These are phyloP conservation scores for Hyla sarda DNA, from an alignment of 2,113 vertebrate genomes.

Conservation along the genomic window DNA sequence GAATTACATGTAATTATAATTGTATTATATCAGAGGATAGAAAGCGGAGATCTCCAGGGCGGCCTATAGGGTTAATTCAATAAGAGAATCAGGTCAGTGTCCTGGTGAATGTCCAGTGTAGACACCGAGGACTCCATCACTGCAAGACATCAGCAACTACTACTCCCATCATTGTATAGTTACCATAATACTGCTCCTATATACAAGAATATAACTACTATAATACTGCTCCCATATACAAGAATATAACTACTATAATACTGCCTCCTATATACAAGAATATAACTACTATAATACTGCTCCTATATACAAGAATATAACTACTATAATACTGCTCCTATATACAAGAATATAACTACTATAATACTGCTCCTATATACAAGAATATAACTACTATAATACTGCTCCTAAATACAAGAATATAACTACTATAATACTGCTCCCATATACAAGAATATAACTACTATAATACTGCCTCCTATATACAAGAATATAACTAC, in stretches of 20 bases:
- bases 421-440: too few species aligned
- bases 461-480: slow-evolving; percentile 4
- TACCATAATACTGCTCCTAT: too few species aligned
- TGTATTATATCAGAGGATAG: neutral
- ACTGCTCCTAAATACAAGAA: too few species aligned
- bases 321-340: too few species aligned
- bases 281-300: slow-evolving; percentile 12
- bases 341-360: too few species aligned
- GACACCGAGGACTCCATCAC: neutral
- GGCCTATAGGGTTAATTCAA: neutral
- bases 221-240: neutral
- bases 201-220: slow-evolving; percentile 3
- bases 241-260: neutral
- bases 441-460: slow-evolving; percentile 1
- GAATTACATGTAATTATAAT: neutral
- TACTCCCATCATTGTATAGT: neutral
- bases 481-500: neutral
- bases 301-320: too few species aligned
- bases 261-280: neutral
- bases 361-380: too few species aligned
- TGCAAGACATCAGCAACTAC: neutral
- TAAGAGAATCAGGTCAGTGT: neutral
- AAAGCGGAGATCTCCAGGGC: neutral
- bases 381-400: too few species aligned
- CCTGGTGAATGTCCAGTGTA: neutral